Evolutionary conservation across 2,888 invertebrate genomes (phyloP).

Genomic region (Agrochola circellaris): DNA sequence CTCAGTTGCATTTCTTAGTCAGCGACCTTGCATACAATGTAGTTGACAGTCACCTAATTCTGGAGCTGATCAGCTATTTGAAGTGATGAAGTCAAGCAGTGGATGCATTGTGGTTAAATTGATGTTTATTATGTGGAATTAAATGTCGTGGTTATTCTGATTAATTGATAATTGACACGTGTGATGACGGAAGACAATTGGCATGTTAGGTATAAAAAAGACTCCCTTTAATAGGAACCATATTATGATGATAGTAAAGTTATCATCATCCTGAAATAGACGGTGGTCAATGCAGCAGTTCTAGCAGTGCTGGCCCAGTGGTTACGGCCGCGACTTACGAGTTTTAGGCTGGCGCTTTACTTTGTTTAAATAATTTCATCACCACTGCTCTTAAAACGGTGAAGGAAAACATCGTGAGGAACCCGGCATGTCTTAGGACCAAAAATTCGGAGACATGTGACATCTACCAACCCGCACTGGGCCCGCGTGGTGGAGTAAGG

Average conservation of each 20-base stretch:
- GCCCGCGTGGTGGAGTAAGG: too few species aligned
- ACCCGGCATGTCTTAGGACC: too few species aligned
- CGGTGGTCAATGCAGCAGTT: too few species aligned
- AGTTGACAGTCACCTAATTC: slow-evolving; percentile 39
- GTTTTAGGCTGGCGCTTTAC: too few species aligned
- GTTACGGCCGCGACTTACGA: too few species aligned
- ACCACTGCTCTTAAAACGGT: too few species aligned
- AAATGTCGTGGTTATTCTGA: slow-evolving; percentile 43
- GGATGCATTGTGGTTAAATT: slow-evolving; percentile 37
- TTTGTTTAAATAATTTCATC: too few species aligned
- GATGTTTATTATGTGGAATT: slow-evolving; percentile 22
- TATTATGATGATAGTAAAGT: background rate
- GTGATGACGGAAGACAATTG: slow-evolving; percentile 24
- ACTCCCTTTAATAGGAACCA: background rate
- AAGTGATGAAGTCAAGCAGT: slow-evolving; percentile 54
- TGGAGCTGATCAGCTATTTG: slow-evolving; percentile 22
- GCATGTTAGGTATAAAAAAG: slow-evolving; percentile 29
- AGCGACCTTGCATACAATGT: slow-evolving; percentile 53
- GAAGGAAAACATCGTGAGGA: too few species aligned
- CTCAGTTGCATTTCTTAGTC: slow-evolving; percentile 49
- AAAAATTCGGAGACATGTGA: too few species aligned
- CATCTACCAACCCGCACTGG: too few species aligned
- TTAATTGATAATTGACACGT: slow-evolving; percentile 42
- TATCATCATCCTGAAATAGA: slow-evolving; percentile 1
- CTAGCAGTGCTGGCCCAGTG: too few species aligned